These are phyloP conservation scores for Drosophila micromelanica DNA, from an alignment of 1,140 invertebrate species.

Conservation along the genomic window DNA sequence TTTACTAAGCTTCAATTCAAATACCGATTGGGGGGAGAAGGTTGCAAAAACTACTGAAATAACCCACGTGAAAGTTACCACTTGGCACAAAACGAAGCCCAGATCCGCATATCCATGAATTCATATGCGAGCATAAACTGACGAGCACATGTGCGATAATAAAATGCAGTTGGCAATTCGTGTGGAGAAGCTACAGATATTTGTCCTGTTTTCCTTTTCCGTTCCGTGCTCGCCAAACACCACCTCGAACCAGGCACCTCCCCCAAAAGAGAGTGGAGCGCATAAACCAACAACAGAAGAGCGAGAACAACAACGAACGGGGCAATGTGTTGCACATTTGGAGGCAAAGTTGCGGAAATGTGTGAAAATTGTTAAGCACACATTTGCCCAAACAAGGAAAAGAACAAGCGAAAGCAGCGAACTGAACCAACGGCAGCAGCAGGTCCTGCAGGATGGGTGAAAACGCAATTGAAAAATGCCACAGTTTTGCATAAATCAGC, in stretches of 20 bases:
- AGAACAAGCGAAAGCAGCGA: constrained; percentile 1
- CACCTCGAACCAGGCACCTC: neutral
- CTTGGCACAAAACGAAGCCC: constrained; percentile 69
- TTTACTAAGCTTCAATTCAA: constrained; percentile 18
- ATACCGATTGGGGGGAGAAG: neutral
- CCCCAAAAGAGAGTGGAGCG: constrained; percentile 1
- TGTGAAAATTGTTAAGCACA: constrained; percentile 68
- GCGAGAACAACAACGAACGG: constrained; percentile 44
- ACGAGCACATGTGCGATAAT: constrained; percentile 49
- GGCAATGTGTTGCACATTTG: constrained; percentile 79
- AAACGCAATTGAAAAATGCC: constrained; percentile 81
- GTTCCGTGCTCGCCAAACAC: neutral
- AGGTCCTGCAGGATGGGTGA: constrained; percentile 57
- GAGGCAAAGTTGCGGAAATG: constrained; percentile 77
- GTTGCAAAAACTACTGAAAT: constrained; percentile 59
- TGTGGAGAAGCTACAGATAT: constrained; percentile 52
- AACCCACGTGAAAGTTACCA: constrained; percentile 76
- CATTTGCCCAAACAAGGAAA: constrained; percentile 31
- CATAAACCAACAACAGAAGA: constrained; percentile 42
- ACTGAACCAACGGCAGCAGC: constrained; percentile 8
- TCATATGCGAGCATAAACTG: constrained; percentile 32
- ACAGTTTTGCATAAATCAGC: constrained; percentile 81
- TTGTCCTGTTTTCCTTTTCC: constrained; percentile 19
- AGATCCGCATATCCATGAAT: constrained; percentile 56
- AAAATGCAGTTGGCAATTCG: constrained; percentile 72